Conservation (phyloP, 2,888 invertebrate species). For the Lysandra bellargus region DNA sequence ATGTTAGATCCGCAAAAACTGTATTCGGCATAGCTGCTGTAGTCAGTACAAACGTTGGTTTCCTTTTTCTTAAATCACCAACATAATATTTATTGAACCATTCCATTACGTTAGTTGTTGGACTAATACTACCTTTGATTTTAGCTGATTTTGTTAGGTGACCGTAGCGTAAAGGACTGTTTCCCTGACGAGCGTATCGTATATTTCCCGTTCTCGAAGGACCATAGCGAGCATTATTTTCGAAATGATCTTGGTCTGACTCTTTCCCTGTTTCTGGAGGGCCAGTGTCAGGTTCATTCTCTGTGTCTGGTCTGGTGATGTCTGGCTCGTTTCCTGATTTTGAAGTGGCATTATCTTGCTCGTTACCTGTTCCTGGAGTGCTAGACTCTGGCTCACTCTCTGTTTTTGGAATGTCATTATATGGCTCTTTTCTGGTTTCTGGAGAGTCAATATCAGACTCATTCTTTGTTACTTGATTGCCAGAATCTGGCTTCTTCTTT, state of each 20-base stretch:
- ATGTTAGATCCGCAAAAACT: constrained; percentile 56
- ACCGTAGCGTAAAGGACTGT: not conserved
- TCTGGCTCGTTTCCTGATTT: not conserved
- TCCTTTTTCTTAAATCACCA: constrained; percentile 44
- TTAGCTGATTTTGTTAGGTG: not conserved
- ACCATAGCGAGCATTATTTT: not conserved
- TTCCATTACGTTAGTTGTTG: constrained; percentile 48
- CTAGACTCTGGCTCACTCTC: not conserved
- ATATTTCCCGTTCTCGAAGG: not conserved
- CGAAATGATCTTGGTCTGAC: not conserved
- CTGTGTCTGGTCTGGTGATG: not conserved
- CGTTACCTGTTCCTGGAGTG: not conserved
- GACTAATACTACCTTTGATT: not conserved
- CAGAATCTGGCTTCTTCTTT: not conserved
- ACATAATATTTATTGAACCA: constrained; percentile 54
- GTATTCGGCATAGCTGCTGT: constrained; percentile 38
- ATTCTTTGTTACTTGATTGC: not conserved
- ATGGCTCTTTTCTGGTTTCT: not conserved
- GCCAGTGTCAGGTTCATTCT: not conserved
- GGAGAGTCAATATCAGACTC: not conserved
- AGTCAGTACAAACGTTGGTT: constrained; percentile 45
- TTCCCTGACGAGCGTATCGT: not conserved
- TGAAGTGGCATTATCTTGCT: not conserved
- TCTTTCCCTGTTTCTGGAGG: not conserved
- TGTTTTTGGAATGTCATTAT: not conserved